phyloP scores from a whole-genome alignment of 2,113 vertebrate species.

The Gadus chalcogrammus region DNA sequence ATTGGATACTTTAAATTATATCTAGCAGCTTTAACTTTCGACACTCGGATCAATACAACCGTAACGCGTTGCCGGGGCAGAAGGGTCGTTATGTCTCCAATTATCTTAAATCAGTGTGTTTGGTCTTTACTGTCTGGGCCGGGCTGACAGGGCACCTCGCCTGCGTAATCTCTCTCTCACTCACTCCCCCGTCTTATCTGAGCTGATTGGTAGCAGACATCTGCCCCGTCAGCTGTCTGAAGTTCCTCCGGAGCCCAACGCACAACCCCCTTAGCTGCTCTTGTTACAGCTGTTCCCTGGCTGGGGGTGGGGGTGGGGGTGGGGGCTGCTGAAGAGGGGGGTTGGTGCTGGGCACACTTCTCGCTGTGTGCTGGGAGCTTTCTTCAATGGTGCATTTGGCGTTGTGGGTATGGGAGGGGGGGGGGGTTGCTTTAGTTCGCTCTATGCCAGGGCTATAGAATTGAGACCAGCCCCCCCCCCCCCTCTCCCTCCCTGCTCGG shows the following conservation, averaged over 20 bases:
- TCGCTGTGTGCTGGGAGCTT: constrained; percentile 40
- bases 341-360: constrained; percentile 61
- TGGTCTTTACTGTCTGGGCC: background rate
- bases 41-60: too few relatives aligned
- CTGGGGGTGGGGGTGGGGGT: constrained; percentile 25
- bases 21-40: too few relatives aligned
- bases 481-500: constrained; percentile 29
- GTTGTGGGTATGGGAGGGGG: background rate
- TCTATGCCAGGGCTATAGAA: constrained; percentile 45
- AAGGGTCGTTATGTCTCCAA: background rate
- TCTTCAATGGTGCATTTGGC: constrained; percentile 42
- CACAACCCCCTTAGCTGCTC: constrained; percentile 48
- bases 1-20: too few relatives aligned
- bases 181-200: background rate
- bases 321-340: background rate
- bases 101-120: background rate
- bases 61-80: too few relatives aligned
- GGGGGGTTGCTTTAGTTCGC: constrained; percentile 20
- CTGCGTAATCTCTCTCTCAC: constrained; percentile 31
- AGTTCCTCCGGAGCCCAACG: constrained; percentile 48
- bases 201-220: constrained; percentile 13
- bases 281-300: constrained; percentile 40
- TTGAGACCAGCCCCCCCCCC: constrained; percentile 45
- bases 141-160: background rate
- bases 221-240: constrained; percentile 47